Evolutionary conservation across 2,113 vertebrate species (phyloP), one percentile per base, ranked within the genome.

Genomic region (Clarias macrocephalus): DNA sequence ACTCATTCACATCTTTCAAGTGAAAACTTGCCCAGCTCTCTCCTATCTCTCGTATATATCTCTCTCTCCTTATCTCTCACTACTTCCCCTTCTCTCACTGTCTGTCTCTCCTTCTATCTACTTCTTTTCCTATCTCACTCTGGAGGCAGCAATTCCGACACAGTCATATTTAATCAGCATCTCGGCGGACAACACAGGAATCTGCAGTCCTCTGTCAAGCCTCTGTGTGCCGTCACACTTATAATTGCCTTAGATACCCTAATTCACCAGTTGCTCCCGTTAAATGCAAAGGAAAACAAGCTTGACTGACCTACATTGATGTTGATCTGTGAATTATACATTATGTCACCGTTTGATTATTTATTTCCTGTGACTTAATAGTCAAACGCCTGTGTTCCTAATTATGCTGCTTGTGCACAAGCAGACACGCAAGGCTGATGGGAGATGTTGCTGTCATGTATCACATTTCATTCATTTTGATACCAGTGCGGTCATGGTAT

Each of bases 81-180:
- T 11, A 77, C 33, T 59, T 70, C 73, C 63, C 30, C 25, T 42
- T 80, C 52, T 60, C 60, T 60, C 57, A 30, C 80, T 28, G 6
- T 33, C 72, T 72, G 76, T 66, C 79, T 84, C 59, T 48, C 33
- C 12, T 63, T 60, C 54, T 70, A 77, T 66, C 57, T 23, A 76
- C 19, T 13, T 54, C 73, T 65, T 70, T 75, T 84, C 81, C 57
- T 62, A 72, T 83, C 62, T 65, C 65, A 73, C 10, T 57, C 87
- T 80, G 87, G 88, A 90, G 89, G 68, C 88, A 86, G 86, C 87
- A 68, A 90, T 89, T 91, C 92, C 91, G 87, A 85, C 86, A 85
- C 91, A 91, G 93, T 94, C 94, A 92, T 92, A 90, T 92, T 95
- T 94, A 92, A 95, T 95, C 93, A 94, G 86, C 92, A 92, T 94